phyloP scores from a whole-genome alignment of 2,113 vertebrate genomes.

The Psilopsiagon aymara region DNA sequence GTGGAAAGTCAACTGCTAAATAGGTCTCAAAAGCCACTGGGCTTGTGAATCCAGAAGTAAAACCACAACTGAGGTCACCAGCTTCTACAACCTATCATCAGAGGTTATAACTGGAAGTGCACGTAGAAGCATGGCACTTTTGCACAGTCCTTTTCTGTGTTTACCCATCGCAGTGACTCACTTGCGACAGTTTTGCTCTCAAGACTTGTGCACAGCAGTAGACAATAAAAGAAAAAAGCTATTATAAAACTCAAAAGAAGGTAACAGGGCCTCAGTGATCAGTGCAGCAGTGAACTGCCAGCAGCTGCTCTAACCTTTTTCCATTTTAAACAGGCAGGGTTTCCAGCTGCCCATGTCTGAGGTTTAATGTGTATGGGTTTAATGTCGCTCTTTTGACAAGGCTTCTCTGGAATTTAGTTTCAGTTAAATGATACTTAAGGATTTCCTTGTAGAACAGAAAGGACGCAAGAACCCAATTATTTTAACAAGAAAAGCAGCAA shows the following conservation, averaged over 20 bases:
- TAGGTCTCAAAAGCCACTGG: background rate
- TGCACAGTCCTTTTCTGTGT: background rate
- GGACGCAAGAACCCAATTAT: background rate
- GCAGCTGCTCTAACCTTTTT: background rate
- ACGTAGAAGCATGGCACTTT: background rate
- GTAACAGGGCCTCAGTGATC: background rate
- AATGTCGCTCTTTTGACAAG: background rate
- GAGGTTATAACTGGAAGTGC: background rate
- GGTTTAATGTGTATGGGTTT: background rate
- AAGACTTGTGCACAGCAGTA: background rate
- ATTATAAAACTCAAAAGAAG: background rate
- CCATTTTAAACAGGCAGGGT: background rate
- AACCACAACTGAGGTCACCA: background rate
- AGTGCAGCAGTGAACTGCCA: background rate
- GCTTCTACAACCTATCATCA: background rate
- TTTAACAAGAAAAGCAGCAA: background rate
- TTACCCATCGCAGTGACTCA: background rate
- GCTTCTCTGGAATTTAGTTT: background rate
- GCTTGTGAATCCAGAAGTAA: background rate
- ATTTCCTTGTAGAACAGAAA: background rate
- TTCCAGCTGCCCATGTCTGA: background rate
- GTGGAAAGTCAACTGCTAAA: background rate
- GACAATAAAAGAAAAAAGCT: background rate
- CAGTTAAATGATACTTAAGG: background rate
- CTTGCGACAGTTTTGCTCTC: background rate